Evolutionary conservation across 2,888 invertebrate species (phyloP).

Genomic region (Pachliopta kotzebuea): DNA sequence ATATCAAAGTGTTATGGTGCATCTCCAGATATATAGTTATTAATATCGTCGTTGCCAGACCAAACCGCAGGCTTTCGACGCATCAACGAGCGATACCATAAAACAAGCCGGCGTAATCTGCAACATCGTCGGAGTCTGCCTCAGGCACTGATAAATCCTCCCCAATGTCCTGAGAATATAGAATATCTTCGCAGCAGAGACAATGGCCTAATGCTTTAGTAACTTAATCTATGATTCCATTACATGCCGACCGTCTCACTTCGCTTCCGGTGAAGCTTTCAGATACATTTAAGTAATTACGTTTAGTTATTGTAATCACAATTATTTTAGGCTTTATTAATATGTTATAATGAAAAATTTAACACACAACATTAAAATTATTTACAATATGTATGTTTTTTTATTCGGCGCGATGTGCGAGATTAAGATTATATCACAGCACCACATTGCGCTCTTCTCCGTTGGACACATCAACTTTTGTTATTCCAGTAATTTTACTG

Average conservation of each 20-base stretch:
- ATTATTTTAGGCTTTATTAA: no score
- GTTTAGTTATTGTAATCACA: no score
- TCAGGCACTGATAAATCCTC: slow-evolving; percentile 42
- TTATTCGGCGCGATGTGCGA: no score
- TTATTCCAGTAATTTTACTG: no score
- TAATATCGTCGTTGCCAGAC: slow-evolving; percentile 22
- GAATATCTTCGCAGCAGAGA: slow-evolving; percentile 25
- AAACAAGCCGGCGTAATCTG: slow-evolving; percentile 47
- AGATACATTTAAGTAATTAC: not conserved
- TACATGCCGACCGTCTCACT: slow-evolving; percentile 17
- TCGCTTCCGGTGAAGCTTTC: not conserved
- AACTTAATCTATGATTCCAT: slow-evolving; percentile 29
- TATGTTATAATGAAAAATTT: no score
- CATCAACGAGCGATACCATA: slow-evolving; percentile 43
- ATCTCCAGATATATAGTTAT: slow-evolving; percentile 17
- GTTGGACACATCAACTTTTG: no score
- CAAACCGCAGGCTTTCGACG: slow-evolving; percentile 32
- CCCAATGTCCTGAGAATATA: slow-evolving; percentile 29
- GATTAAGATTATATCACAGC: no score
- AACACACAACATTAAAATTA: no score
- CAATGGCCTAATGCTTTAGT: slow-evolving; percentile 29
- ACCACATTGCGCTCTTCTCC: no score
- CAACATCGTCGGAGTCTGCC: slow-evolving; percentile 38
- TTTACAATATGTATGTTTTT: no score
- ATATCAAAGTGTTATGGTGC: not conserved